phyloP scores from a whole-genome alignment of 1,140 invertebrate genomes.

The Zaprionus africanus region DNA sequence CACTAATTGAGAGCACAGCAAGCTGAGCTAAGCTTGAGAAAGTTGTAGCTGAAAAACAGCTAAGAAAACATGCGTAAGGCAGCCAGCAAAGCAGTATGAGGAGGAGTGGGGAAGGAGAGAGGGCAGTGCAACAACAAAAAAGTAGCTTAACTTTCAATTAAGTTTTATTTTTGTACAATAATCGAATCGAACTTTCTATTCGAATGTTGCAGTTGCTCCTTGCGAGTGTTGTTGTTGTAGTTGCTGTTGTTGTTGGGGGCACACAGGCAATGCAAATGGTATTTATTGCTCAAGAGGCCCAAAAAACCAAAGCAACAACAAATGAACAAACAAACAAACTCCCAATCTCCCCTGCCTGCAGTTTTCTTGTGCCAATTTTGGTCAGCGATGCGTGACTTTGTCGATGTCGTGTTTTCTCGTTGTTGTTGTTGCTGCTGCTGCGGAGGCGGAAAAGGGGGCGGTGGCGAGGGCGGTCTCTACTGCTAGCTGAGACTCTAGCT shows the following conservation, averaged over 20 bases:
- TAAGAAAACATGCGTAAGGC: conserved; percentile 6
- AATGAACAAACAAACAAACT: conserved; percentile 18
- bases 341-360: conserved; percentile 34
- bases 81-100: background rate
- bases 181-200: conserved; percentile 73
- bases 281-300: conserved; percentile 72
- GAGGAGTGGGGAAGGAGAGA: background rate
- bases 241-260: conserved; percentile 14
- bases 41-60: background rate
- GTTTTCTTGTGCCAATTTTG: conserved; percentile 67
- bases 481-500: too few relatives aligned
- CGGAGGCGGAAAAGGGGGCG: conserved; percentile 14
- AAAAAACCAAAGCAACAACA: conserved; percentile 48
- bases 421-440: conserved; percentile 25
- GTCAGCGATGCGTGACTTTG: conserved; percentile 81
- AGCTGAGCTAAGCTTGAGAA: conserved; percentile 16
- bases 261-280: conserved; percentile 55
- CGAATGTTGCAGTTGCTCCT: conserved; percentile 25
- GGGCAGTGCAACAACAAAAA: conserved; percentile 14
- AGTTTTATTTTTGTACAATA: conserved; percentile 53
- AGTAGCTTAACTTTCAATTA: conserved; percentile 72
- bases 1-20: conserved; percentile 39
- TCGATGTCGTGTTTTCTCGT: conserved; percentile 67
- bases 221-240: conserved; percentile 25
- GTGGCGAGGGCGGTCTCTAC: background rate